Evolutionary conservation across 2,113 vertebrate species (phyloP).

Genomic region (Nettapus auritus): DNA sequence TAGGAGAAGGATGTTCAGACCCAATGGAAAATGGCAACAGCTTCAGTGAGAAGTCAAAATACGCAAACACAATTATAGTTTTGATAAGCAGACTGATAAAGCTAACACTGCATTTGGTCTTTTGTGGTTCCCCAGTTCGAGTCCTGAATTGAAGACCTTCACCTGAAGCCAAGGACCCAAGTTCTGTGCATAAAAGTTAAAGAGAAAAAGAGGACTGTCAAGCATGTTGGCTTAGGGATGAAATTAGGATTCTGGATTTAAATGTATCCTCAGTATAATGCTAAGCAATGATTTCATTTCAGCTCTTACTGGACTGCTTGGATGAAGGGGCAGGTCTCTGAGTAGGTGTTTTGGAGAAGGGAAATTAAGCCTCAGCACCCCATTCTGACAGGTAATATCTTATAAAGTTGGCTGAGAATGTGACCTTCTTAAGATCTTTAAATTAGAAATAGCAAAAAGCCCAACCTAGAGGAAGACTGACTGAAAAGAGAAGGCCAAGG

Average conservation of each 20-base stretch:
- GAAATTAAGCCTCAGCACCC: background rate
- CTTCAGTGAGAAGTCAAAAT: background rate
- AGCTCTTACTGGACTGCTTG: background rate
- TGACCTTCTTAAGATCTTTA: background rate
- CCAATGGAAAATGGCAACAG: background rate
- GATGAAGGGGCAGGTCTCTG: background rate
- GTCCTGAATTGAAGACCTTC: background rate
- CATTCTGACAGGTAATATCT: background rate
- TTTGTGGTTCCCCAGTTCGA: background rate
- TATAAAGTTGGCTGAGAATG: background rate
- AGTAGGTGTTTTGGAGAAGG: background rate
- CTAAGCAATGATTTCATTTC: background rate
- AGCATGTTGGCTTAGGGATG: background rate
- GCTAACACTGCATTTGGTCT: background rate
- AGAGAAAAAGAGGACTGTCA: fast-evolving
- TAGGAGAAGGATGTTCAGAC: background rate
- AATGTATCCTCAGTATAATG: background rate
- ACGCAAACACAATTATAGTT: background rate
- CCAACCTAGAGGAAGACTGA: background rate
- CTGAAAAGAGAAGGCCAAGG: background rate
- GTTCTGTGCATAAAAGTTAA: background rate
- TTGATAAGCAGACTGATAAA: background rate
- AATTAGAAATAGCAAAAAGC: background rate
- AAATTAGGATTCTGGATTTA: background rate
- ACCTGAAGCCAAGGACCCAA: background rate